Base-by-base conservation (phyloP, 2,113 vertebrate genomes). In the Trematomus loennbergii region DNA sequence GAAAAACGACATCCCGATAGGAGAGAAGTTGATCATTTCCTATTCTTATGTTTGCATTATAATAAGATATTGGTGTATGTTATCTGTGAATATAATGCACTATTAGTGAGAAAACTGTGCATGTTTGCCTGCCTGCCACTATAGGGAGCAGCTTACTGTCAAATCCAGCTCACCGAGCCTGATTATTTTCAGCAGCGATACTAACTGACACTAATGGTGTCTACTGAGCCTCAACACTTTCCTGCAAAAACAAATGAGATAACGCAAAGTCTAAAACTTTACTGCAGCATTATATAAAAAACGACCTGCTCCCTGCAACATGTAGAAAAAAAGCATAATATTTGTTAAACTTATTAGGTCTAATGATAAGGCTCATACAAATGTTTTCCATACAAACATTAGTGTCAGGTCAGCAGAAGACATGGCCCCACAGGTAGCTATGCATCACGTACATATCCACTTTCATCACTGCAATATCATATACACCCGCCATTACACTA, bases 161-260 rank as follows among this genome's bases (percentile, higher is more conserved):
- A 74, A 52, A 70, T 52, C 18, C 40, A 57, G 22, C 67, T 79
- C 79, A 72, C 3, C 52, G 66, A 73, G 79, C 66, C 54, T 63
- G 77, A 88, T 67, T 76, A 79, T 76, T 67, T 76, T 81, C 78
- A 76, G 73, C 20, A 0, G 65, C 29, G 64, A 86, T 61, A 54
- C 68, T 63, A 49, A 72, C 67, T 72, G 89, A 87, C 79, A 83
- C 62, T 85, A 83, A 87, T 82, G 81, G 67, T 46, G 55, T 46
- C 55, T 68, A 36, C 49, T 49, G 58, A 48, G 60, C 40, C 40
- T 69, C 54, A 18, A 53, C 57, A 68, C 65, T 80, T 64, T 20
- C 10, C 59, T 9, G n/a, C 12, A 2, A 58, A 68, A 69, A 58
- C 16, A 72, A 83, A 81, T 15, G 8, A 65, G 61, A 82, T 13